Conservation (phyloP, 2,113 vertebrate species). For the Alosa alosa region DNA sequence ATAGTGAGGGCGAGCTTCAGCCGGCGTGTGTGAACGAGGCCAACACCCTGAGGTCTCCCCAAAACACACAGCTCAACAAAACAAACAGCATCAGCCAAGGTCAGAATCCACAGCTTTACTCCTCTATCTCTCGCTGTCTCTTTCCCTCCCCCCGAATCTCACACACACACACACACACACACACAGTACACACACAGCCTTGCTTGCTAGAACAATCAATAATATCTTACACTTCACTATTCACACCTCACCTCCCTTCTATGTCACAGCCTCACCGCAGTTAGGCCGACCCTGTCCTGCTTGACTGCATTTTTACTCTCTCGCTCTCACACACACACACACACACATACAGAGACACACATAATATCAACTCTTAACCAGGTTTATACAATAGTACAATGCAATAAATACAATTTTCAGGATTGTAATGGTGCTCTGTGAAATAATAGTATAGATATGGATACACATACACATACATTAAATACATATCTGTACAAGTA, state of each 20-base stretch:
- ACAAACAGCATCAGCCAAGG: constrained; percentile 49
- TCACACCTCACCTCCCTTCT: neutral
- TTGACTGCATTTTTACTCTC: neutral
- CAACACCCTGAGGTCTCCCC: constrained; percentile 39
- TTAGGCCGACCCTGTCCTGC: neutral
- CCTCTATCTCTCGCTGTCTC: neutral
- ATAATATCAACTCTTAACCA: neutral
- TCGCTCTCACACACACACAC: neutral
- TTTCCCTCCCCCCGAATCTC: neutral
- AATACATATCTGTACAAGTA: too few species aligned
- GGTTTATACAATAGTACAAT: neutral
- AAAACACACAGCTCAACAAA: constrained; percentile 46
- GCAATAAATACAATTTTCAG: neutral
- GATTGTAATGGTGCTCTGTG: neutral
- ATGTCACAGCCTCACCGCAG: neutral
- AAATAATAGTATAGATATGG: neutral
- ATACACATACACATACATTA: too few species aligned
- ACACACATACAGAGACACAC: constrained; percentile 7
- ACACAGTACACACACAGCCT: constrained; percentile 1
- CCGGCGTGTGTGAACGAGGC: constrained; percentile 15
- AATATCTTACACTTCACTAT: constrained; percentile 5
- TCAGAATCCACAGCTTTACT: constrained; percentile 27
- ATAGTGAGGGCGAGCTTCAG: constrained; percentile 49
- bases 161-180: constrained; percentile 5
- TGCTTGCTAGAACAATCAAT: neutral